These are phyloP conservation scores for Aphelenchoides fujianensis DNA, from an alignment of 1,140 invertebrate genomes.

Conservation along the genomic window DNA sequence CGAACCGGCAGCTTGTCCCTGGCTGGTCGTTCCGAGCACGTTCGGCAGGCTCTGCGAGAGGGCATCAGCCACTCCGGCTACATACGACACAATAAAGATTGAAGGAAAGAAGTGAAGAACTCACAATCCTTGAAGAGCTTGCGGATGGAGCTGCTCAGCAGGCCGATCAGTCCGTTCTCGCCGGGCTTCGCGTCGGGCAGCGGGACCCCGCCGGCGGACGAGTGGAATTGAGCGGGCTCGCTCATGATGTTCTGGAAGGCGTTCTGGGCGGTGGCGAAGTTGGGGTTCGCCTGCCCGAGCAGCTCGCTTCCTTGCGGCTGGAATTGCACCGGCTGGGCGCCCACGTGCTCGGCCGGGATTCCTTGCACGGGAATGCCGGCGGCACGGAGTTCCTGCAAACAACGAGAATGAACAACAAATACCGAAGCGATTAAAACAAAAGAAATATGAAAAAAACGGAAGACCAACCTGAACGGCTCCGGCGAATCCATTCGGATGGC, in stretches of 20 bases:
- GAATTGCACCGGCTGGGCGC: constrained; percentile 43
- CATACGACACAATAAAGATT: constrained; percentile 15
- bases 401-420: background rate
- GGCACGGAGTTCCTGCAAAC: constrained; percentile 54
- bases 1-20: background rate
- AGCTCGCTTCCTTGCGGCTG: constrained; percentile 39
- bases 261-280: constrained; percentile 53
- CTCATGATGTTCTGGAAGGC: constrained; percentile 40
- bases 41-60: constrained; percentile 54
- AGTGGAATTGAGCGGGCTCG: constrained; percentile 37
- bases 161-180: constrained; percentile 60
- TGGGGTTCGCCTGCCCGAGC: constrained; percentile 59
- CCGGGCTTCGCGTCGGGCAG: constrained; percentile 61
- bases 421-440: constrained; percentile 21
- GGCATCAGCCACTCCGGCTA: constrained; percentile 60
- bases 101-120: constrained; percentile 22
- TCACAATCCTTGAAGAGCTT: constrained; percentile 61
- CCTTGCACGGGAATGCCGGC: constrained; percentile 61
- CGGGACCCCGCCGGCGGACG: constrained; percentile 29
- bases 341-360: constrained; percentile 53
- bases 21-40: constrained; percentile 50
- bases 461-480: constrained; percentile 55
- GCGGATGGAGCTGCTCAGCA: constrained; percentile 58
- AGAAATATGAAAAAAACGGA: background rate
- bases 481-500: constrained; percentile 60